Conservation (phyloP, 1,140 invertebrate species). For the Bombus ignitus region DNA sequence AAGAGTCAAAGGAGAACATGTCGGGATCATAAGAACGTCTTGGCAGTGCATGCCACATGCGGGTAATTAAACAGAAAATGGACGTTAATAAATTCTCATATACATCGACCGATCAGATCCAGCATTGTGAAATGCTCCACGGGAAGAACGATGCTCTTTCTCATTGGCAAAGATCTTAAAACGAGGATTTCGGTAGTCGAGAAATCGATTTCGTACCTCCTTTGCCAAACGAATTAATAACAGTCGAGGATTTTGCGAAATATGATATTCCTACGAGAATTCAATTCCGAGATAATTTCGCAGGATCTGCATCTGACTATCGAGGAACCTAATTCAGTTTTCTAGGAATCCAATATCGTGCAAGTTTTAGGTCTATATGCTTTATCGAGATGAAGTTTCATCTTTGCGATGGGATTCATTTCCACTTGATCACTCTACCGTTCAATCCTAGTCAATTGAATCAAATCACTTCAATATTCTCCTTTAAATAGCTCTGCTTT, state of each 20-base stretch:
- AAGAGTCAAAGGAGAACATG: slow-evolving; percentile 30
- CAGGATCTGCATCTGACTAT: not conserved
- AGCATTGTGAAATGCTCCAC: slow-evolving; percentile 59
- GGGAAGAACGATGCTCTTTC: slow-evolving; percentile 57
- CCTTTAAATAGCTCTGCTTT: no score
- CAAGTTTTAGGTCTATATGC: not conserved
- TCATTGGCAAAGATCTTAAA: not conserved
- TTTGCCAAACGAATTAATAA: slow-evolving; percentile 18
- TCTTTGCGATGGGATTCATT: not conserved
- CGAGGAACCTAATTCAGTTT: not conserved
- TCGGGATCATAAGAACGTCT: slow-evolving; percentile 40
- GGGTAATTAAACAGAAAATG: slow-evolving; percentile 75
- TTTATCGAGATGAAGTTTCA: not conserved
- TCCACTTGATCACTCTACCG: no score
- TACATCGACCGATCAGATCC: slow-evolving; percentile 50
- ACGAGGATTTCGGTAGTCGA: slow-evolving; percentile 5
- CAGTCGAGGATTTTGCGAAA: not conserved
- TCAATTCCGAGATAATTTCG: not conserved
- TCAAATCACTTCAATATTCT: no score
- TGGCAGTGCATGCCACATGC: slow-evolving; percentile 59
- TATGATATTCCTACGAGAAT: not conserved
- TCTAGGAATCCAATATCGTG: not conserved
- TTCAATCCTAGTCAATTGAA: no score
- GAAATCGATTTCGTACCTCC: not conserved
- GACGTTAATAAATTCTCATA: slow-evolving; percentile 74